phyloP scores from a whole-genome alignment of 2,113 vertebrate genomes.

The Hippopotamus amphibius region DNA sequence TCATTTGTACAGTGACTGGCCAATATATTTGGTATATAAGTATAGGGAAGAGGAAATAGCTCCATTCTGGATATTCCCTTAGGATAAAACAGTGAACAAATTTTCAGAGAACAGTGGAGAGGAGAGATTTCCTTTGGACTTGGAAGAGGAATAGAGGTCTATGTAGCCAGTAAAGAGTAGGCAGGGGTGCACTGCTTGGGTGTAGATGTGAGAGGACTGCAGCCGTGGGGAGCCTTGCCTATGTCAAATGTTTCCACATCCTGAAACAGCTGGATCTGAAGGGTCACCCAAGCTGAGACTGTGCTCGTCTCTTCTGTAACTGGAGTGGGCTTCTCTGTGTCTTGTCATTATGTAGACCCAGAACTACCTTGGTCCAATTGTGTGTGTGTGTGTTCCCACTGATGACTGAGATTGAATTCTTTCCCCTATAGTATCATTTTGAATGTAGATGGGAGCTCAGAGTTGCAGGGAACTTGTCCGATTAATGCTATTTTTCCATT shows the following conservation, averaged over 20 bases:
- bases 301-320: not conserved
- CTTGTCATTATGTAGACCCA: not conserved
- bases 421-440: not conserved
- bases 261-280: not conserved
- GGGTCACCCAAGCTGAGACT: not conserved
- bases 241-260: not conserved
- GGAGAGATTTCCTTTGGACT: not conserved
- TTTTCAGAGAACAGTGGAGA: not conserved
- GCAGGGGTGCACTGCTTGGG: not conserved
- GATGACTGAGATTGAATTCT: not conserved
- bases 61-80: not conserved
- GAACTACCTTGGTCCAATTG: not conserved
- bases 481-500: not conserved
- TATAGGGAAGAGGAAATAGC: not conserved
- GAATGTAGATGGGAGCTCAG: not conserved
- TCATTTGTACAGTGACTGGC: no score
- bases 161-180: not conserved
- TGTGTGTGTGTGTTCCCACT: not conserved
- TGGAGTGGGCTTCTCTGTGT: not conserved
- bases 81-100: not conserved
- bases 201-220: not conserved
- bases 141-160: not conserved
- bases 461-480: not conserved
- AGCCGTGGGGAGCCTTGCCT: rapidly evolving
- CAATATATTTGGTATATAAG: not conserved